Base-by-base conservation (phyloP, 1,140 invertebrate genomes). In the Hesperophylax magnus region DNA sequence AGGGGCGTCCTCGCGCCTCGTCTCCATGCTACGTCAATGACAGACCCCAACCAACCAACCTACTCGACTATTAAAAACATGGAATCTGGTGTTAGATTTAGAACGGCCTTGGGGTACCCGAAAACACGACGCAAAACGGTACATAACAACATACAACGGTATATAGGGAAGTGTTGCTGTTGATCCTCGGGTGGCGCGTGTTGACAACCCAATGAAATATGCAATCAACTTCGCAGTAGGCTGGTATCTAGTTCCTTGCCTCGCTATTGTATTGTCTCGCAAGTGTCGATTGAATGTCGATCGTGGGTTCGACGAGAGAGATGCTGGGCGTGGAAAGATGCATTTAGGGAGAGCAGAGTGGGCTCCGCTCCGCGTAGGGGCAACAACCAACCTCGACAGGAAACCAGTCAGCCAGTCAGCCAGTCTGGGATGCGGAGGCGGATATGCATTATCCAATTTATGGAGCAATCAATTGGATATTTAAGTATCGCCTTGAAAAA, bases 21-120 rank as follows among this genome's bases (percentile, higher is more conserved):
- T n/a, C 22, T 52, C 47, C 63, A 67, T 47, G 71, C 54, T 76
- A 31, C 72, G 72, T 76, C 72, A 76, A 76, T 74, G 71, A 74
- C 72, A 58, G 72, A 76, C 20, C 56, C 54, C 72, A 47, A 47
- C 39, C 39, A 14, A 47, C 39, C 15, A 60, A 47, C 39, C 15
- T 39, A 72, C 4, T 34, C 53, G 53, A 76, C 34, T 31, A 52
- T 63, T 67, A 65, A 69, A 20, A 69, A 24, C 27, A 24, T 22
- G 20, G 56, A 63, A 39, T 63, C 31, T 67, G 61, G 56, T 78
- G 60, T 78, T 67, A 67, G 31, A 67, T 69, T 78, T 78, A 78
- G 77, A 78, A 69, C 77, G 77, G 77, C 77, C 77, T 78, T 69
- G 77, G 54, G 7, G 20, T 72, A 22, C 69, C n/a, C 69, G 69